Base-by-base conservation (phyloP, 2,797 vertebrate genomes). In the Falco concolor region DNA sequence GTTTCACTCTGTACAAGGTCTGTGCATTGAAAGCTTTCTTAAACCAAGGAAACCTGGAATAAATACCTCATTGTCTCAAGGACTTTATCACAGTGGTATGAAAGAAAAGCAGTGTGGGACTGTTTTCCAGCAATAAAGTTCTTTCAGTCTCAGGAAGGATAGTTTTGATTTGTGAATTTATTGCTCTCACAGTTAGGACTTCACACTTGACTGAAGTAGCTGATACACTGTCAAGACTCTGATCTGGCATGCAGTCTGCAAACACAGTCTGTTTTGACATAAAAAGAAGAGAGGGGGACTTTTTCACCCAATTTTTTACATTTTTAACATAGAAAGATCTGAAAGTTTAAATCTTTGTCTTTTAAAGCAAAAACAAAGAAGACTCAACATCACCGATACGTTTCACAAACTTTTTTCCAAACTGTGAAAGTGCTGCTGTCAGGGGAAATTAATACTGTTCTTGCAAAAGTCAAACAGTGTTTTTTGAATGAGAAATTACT, bases 61-160 rank as follows among this genome's bases (percentile, higher is more conserved):
- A 96, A 97, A 96, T 96, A 92, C 90, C 81, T 93, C 84, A 96
- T 96, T 96, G 94, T 97, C 81, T 94, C 5, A 1, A 89, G 81
- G 76, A 44, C 22, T 95, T 97, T 95, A 95, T 95, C 90, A 87
- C 5, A 1, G 50, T 25, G 59, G 36, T 75, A 84, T 84, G 92
- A 91, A 96, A 93, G 72, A 95, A 95, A 96, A 87, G 6, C 65
- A 73, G 23, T 59, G 36, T 89, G 60, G 18, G 92, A 90, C 47
- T 22, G 4, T 70, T 94, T 79, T 87, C 68, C 69, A 92, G 57
- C 57, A 52, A 50, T 57, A 68, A 92, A 90, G 57, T 75, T 76
- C 57, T 83, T 89, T 50, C 44, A 63, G 72, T 24, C 81, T 84
- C 84, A 76, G 84, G 65, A 94, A 94, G 36, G 90, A 90, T 45